Percentiles rank a stretch among this genome's conserved stretches.
phyloP scores from a whole-genome alignment of 2,113 vertebrate species.

The Coturnix japonica region DNA sequence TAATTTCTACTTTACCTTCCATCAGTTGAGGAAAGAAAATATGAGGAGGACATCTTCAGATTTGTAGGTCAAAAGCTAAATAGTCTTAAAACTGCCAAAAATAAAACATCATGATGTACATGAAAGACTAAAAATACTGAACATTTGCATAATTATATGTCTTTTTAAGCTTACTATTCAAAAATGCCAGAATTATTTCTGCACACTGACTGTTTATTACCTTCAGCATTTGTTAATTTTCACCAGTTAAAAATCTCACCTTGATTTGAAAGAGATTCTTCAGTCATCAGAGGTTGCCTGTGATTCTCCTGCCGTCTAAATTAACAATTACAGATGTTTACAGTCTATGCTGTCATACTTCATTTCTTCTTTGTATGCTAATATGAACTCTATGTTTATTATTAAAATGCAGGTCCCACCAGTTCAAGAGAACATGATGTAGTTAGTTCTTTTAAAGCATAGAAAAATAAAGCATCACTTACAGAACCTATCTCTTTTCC shows the following conservation, averaged over 20 bases:
- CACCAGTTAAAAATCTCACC: not conserved
- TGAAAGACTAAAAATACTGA: not conserved
- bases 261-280: not conserved
- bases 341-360: not conserved
- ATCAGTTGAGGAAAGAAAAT: not conserved
- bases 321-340: slow-evolving; percentile 33
- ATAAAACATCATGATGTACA: not conserved
- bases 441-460: slow-evolving; percentile 31
- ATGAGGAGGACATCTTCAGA: not conserved
- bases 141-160: not conserved
- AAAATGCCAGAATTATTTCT: not conserved
- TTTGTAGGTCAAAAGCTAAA: not conserved
- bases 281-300: not conserved
- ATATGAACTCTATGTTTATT: slow-evolving; percentile 28
- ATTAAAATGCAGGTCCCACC: slow-evolving; percentile 32
- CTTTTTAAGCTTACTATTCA: not conserved
- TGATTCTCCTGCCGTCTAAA: not conserved
- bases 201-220: not conserved
- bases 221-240: not conserved
- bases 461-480: slow-evolving; percentile 7
- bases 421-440: slow-evolving; percentile 21
- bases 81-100: not conserved
- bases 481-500: slow-evolving; percentile 24
- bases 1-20: not conserved
- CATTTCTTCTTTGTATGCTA: not conserved